A percentile compares a stretch with the other conserved stretches of the same genome.
Conservation (phyloP, 2,113 vertebrate species). For the Actinemys pallida region DNA sequence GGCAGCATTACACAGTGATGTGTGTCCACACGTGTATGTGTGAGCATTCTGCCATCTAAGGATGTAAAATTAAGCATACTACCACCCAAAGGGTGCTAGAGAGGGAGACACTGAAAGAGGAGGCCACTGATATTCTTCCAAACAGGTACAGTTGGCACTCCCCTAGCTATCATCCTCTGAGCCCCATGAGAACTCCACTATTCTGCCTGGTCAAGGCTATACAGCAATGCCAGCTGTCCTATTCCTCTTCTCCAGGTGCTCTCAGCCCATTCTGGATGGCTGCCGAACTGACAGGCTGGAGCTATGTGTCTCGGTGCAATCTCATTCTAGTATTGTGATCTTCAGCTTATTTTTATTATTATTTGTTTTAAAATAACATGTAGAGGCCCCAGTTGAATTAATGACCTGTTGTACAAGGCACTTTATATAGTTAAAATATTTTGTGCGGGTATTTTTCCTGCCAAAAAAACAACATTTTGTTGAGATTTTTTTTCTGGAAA, state of each 20-base stretch:
- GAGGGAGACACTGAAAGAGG: background rate
- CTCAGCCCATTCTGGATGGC: background rate
- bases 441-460: too few relatives aligned
- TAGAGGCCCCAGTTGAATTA: too few relatives aligned
- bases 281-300: background rate
- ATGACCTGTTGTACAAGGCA: too few relatives aligned
- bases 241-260: background rate
- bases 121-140: background rate
- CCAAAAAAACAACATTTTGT: background rate
- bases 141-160: background rate
- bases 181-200: background rate
- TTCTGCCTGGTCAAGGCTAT: slow-evolving; percentile 1
- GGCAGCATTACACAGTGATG: background rate
- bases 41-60: background rate
- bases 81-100: background rate
- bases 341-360: too few relatives aligned
- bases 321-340: background rate
- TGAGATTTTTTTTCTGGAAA: slow-evolving; percentile 18
- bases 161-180: background rate
- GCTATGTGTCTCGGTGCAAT: background rate
- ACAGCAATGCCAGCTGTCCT: background rate
- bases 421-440: too few relatives aligned
- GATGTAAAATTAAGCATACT: background rate
- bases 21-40: fast-evolving
- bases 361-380: too few relatives aligned